Evolutionary conservation across 2,888 invertebrate species (phyloP).

Genomic region (Heliconius cydno): DNA sequence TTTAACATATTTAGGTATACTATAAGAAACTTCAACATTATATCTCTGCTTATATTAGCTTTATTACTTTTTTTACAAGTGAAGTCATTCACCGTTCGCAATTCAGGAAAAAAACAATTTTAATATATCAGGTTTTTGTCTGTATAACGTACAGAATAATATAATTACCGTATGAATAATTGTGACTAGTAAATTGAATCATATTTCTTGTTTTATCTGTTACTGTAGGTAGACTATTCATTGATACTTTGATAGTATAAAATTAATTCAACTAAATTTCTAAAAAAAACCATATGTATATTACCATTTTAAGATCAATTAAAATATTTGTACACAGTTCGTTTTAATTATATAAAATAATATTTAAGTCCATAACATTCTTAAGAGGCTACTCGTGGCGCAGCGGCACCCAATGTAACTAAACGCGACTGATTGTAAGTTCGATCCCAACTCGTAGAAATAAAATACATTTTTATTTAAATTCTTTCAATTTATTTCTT

Average conservation of each 20-base stretch:
- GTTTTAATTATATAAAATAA: no score
- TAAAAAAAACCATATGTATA: no score
- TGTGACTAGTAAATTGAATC: not conserved
- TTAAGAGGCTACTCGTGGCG: no score
- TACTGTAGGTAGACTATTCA: not conserved
- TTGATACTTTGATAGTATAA: not conserved
- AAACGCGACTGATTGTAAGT: no score
- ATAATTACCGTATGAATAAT: not conserved
- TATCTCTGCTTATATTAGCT: not conserved
- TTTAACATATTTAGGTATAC: slow-evolving; percentile 21
- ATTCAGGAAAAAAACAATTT: slow-evolving; percentile 2
- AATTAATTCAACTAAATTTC: not conserved
- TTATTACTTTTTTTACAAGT: slow-evolving; percentile 11
- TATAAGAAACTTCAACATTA: slow-evolving; percentile 5
- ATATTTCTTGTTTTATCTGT: not conserved
- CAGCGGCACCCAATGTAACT: no score
- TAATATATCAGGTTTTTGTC: not conserved
- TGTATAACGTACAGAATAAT: not conserved
- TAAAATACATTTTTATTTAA: no score
- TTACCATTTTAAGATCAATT: no score
- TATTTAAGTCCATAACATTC: no score
- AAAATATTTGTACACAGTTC: no score
- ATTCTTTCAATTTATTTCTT: no score
- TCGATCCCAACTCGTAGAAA: no score
- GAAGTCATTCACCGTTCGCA: slow-evolving; percentile 3